Evolutionary conservation across 1,140 invertebrate species (phyloP), one percentile per base, ranked within the genome.

Genomic region (Drosophila ambigua): DNA sequence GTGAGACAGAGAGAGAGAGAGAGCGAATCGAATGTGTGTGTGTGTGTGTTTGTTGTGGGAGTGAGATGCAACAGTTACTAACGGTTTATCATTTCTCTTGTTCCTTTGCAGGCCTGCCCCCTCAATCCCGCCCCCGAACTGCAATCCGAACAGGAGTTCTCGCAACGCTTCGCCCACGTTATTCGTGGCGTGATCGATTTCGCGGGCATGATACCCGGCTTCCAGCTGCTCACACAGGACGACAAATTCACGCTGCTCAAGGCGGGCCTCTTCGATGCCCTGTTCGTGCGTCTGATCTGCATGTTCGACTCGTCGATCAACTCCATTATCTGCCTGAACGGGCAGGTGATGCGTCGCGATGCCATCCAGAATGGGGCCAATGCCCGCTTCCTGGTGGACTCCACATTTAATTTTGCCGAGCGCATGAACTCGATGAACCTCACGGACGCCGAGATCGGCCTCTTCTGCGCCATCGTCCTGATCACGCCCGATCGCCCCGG

Each of bases 141-240:
- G 49, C 96, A 97, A 84, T 96, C 96, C 76, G 96, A 97, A 91
- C 96, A 98, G 92, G 97, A 98, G 85, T 98, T 98, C 92, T 97
- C 97, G 51, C 97, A 98, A 92, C 94, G 98, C 84, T 98, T 99
- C 92, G 98, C 97, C 15, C 97, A 98, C 66, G 97, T 98, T 41
- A 98, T 99, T 80, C 96, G 97, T 79, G 98, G 98, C 51, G 98
- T 99, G 2, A 98, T 99, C 48, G 98, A 98, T 91, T 99, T 99
- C 92, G 98, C 98, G 75, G 99, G 99, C 91, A 95, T 97, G 73
- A 98, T 99, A 77, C 98, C 98, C 64, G 98, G 98, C 55, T 99
- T 99, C 93, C 95, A 96, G 74, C 94, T 98, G 60, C 94, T 99
- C 53, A 95, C 98, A 20, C 97, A 99, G 93, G 98, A 99, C 85